Conservation (phyloP, 37 sponge, comb jelly and placozoan species). For the Cladorhizidae sp. region DNA sequence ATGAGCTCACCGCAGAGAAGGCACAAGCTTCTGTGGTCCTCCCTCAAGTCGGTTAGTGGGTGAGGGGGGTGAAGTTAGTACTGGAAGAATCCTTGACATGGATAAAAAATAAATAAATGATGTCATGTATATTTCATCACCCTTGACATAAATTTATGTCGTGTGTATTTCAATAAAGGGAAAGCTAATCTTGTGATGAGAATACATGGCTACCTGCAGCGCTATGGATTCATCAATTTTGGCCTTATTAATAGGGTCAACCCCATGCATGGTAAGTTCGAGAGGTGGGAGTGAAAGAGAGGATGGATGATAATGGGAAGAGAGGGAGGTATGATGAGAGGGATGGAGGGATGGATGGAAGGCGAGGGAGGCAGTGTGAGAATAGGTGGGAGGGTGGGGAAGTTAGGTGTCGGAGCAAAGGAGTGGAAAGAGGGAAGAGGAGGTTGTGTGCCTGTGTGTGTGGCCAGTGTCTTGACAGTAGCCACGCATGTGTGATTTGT, state of each 20-base stretch:
- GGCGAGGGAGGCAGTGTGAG: too few relatives aligned
- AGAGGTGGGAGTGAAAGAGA: not conserved
- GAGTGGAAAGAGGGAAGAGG: too few relatives aligned
- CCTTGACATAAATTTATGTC: too few relatives aligned
- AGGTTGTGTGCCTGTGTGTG: not conserved
- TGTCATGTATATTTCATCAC: too few relatives aligned
- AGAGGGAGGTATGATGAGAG: not conserved
- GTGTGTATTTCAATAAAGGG: constrained; percentile 38
- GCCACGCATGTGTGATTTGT: not conserved
- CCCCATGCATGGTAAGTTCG: constrained; percentile 66
- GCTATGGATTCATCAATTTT: constrained; percentile 96
- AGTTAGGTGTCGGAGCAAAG: too few relatives aligned
- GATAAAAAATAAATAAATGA: too few relatives aligned
- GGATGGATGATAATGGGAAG: not conserved
- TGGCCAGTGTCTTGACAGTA: not conserved
- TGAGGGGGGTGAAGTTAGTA: not conserved
- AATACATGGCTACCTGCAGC: constrained; percentile 86
- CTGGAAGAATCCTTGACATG: too few relatives aligned
- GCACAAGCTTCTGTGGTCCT: constrained; percentile 70
- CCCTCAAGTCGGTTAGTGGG: constrained; percentile 67
- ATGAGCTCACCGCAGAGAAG: constrained; percentile 83
- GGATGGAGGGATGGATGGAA: too few relatives aligned
- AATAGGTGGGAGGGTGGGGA: not conserved
- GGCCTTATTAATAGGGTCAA: constrained; percentile 80
- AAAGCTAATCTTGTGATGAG: constrained; percentile 76